A percentile compares a stretch with the other conserved stretches of the same genome.
These are phyloP conservation scores for Bombyx mandarina DNA, from an alignment of 1,140 invertebrate genomes.

Conservation along the genomic window DNA sequence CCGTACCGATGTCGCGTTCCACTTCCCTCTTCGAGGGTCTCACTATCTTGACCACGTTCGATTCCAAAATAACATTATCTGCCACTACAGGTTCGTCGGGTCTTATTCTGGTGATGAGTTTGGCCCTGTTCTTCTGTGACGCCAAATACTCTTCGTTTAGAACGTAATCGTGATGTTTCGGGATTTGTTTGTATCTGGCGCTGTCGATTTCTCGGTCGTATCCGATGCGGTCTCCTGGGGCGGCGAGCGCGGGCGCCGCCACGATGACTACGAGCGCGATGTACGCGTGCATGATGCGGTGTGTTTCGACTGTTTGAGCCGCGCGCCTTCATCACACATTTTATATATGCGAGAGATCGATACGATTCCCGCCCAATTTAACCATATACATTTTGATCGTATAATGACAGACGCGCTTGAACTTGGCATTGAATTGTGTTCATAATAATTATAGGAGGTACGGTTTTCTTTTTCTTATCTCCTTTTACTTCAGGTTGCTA, in stretches of 20 bases:
- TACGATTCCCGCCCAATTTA: slow-evolving; percentile 62
- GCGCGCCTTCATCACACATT: slow-evolving; percentile 56
- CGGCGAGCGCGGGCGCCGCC: slow-evolving; percentile 30
- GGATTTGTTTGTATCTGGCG: slow-evolving; percentile 42
- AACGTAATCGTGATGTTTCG: slow-evolving; percentile 41
- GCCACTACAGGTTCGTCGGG: slow-evolving; percentile 50
- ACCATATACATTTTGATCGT: slow-evolving; percentile 43
- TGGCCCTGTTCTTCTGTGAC: slow-evolving; percentile 46
- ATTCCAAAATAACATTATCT: slow-evolving; percentile 65
- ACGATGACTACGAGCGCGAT: slow-evolving; percentile 47
- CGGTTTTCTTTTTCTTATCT: no score
- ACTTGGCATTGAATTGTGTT: slow-evolving; percentile 34
- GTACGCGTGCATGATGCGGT: slow-evolving; percentile 59
- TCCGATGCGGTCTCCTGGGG: slow-evolving; percentile 35
- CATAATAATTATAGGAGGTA: no score
- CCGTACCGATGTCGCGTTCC: slow-evolving; percentile 21
- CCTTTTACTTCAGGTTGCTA: no score
- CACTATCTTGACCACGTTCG: slow-evolving; percentile 55
- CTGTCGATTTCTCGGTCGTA: slow-evolving; percentile 56
- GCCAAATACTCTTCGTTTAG: slow-evolving; percentile 43
- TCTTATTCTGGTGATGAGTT: slow-evolving; percentile 47
- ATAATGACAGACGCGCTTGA: slow-evolving; percentile 40
- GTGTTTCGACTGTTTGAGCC: slow-evolving; percentile 54
- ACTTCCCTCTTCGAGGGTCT: slow-evolving; percentile 34
- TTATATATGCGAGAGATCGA: slow-evolving; percentile 62